Base-by-base conservation (phyloP, 2,888 invertebrate species). In the Polymixis lichenea region DNA sequence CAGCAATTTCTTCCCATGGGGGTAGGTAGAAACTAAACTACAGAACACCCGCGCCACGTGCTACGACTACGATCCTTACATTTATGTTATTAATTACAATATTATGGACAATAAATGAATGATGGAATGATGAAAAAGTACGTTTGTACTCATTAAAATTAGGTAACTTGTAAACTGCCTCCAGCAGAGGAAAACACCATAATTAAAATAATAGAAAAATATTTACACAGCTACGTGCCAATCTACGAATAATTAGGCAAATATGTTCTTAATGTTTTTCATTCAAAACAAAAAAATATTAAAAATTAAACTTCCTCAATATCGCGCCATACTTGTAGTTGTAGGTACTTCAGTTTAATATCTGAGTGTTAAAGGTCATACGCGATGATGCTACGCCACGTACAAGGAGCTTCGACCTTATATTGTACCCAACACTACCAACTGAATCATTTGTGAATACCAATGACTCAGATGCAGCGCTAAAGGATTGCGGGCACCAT, bases 361-460 rank as follows among this genome's bases (percentile, higher is more conserved):
- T 68, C 55, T 25, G 28, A 13, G 49, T 83, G 78, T 17, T 77
- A 86, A 32, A 83, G 86, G 83, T 78, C 65, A 83, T 28, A 32
- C 64, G 25, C 49, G 61, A 71, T 76, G 82, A 78, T 73, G 64
- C 55, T 72, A 75, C 43, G 55, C 58, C n/a, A 46, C 83, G 22
- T 62, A 81, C 77, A 87, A 72, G 88, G 87, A 74, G 66, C 43
- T 76, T 32, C 77, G 83, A 70, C 87, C 88, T 85, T 80, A 85
- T 67, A 83, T 83, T 82, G 83, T 84, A 61, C 56, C 32, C n/a
- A 11, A 22, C 60, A 32, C 22, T 60, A 32, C 32, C 25, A 53
- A 60, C 69, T 65, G 78, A 88, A 75, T 74, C 86, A 76, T 66
- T 73, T 76, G 73, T 78, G 78, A 79, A 80, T 83, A 81, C 58